Base-by-base conservation (phyloP, 1,140 invertebrate species). In the Caenorhabditis briggsae region DNA sequence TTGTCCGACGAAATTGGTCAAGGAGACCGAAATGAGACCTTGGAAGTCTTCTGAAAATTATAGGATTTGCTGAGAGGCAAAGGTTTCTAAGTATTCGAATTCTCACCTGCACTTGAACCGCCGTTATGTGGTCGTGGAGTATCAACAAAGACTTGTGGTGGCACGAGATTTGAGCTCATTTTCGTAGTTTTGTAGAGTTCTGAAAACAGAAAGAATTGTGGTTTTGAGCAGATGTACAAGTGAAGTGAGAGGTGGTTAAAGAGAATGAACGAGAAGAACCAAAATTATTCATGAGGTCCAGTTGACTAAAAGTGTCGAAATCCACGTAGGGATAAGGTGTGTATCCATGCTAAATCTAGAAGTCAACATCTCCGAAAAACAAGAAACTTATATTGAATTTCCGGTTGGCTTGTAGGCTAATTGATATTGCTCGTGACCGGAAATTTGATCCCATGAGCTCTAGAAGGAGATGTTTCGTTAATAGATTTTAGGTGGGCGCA, bases 121-220 rank as follows among this genome's bases (percentile, higher is more conserved):
- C 20, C 5, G 18, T 78, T 48, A 78, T 78, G 70, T 78, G 70
- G 70, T 25, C 70, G 70, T 50, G 70, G 70, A 50, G 70, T 78
- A 50, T 78, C 70, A 48, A 78, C 70, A 78, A 78, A 78, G 3
- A 78, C 70, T 50, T 78, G 70, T 78, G 70, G 70, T 2, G 70
- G 70, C 70, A 53, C 70, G 46, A 78, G 70, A 14, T 78, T 78
- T 48, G 70, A 78, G 70, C 70, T 78, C 70, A 78, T 78, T 78
- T 23, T 50, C 20, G 12, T 23, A 23, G 16, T 14, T 11, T 70
- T 46, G 33, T 18, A 18, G 9, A 11, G 50, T 14, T 11, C 11
- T 14, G 50, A 53, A 53, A 53, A 16, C 16, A 14, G 50, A 70
- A 70, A 70, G 25, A 64, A 33, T 58, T n/a, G 18, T 58, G 8